Base-by-base conservation (phyloP, 2,113 vertebrate species). In the Zosterops lateralis region DNA sequence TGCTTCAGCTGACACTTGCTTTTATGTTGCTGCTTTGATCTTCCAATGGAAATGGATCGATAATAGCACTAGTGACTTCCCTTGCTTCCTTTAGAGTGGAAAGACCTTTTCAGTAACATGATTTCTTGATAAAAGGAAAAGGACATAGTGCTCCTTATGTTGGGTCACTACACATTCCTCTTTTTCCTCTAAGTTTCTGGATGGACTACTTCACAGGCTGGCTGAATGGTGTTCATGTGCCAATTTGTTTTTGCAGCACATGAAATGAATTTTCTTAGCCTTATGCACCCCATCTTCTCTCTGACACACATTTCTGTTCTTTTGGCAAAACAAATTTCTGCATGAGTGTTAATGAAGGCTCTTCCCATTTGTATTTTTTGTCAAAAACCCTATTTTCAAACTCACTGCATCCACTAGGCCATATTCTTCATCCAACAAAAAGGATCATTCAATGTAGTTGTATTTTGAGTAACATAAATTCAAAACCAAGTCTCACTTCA, bases 1-100 rank as follows among this genome's bases (percentile, higher is more conserved):
- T 51, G 4, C 29, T 89, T 89, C 58, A 70, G 45, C 62, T 84
- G 74, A 76, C 65, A 61, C 50, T 76, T 77, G 51, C 68, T 96
- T 89, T 96, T 44, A 81, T 81, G 76, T 65, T 64, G 21, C 44
- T 71, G 31, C 92, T 92, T 95, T 96, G 81, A 95, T 95, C 78
- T 73, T 79, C 38, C 54, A n/a, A 2, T 36, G 42, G 81, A 95
- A 89, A 89, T 79, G 53, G 66, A 70, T 66, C 56, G 70, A 14
- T 87, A 95, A 93, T 47, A 79, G 29, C 54, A 54, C 32, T 28
- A 24, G 71, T 53, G 67, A 9, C 54, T 85, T 62, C 58, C 5
- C n/a, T 54, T 70, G 16, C 44, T 34, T 54, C 34, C 50, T 82
- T 73, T 82, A 53, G 36, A 28, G 17, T 26, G 83, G 42, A 85